Base-by-base conservation (phyloP, 1,140 invertebrate species). In the Hypothenemus hampei region DNA sequence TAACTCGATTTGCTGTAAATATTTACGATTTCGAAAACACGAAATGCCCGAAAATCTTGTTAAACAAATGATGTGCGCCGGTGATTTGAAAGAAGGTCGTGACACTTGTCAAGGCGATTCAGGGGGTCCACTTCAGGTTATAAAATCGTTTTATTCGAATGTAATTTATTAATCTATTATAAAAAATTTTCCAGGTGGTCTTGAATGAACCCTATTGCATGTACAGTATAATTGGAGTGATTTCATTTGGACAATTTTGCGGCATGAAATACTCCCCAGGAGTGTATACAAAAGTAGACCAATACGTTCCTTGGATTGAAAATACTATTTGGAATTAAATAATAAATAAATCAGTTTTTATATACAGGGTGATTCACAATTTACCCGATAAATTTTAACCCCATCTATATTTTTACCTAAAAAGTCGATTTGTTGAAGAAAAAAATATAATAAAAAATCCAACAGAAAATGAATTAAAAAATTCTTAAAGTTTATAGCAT, bases 31-130 rank as follows among this genome's bases (percentile, higher is more conserved):
- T 11, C 41, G 46, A 16, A 33, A 65, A 8, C 24, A 58, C 15
- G 24, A 35, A 15, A 49, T 57, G 41, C 54, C 46, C 18, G 19
- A 57, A 23, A 47, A 68, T 10, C 75, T 84, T 58, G 70, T 81
- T 16, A 72, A 82, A 2, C 82, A 79, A 5, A 77, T 76, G 3
- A 52, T 89, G 15, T 89, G 87, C 61, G 87, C 87, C n/a, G 86
- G 83, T 29, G 75, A 73, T 4, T 77, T 75, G 8, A 72, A 80
- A 19, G 85, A 83, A 4, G 83, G 83, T 4, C 79, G 78, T 52
- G 87, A 89, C 64, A 80, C 86, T 19, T 71, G 71, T 26, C 65
- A 50, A 40, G 48, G 37, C 2, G 23, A 40, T 20, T 50, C 48
- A 16, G 48, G 37, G 19, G 48, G 48, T 16, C 22, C 37, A 11